phyloP scores from a whole-genome alignment of 2,113 vertebrate genomes.

The Saimiri boliviensis region DNA sequence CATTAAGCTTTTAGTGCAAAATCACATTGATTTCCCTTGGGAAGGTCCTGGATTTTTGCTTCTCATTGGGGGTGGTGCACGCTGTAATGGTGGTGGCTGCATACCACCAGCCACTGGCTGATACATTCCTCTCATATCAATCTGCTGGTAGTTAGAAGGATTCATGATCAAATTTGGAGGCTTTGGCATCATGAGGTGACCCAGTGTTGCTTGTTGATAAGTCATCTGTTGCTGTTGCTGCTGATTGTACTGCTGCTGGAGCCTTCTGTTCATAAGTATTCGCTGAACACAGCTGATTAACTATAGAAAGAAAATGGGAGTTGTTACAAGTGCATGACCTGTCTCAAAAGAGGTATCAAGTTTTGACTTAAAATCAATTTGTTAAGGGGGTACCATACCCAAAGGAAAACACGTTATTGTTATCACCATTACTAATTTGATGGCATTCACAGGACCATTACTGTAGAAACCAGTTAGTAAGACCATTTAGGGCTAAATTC shows the following conservation, averaged over 20 bases:
- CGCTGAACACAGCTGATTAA: constrained; percentile 97
- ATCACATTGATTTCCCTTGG: constrained; percentile 93
- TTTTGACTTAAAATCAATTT: constrained; percentile 85
- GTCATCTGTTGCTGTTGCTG: constrained; percentile 93
- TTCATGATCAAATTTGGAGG: constrained; percentile 87
- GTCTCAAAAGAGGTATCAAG: constrained; percentile 66
- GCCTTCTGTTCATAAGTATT: constrained; percentile 95
- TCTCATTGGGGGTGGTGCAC: constrained; percentile 89
- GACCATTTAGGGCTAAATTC: constrained; percentile 69
- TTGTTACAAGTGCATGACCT: constrained; percentile 36
- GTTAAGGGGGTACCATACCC: constrained; percentile 75
- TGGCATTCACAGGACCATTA: constrained; percentile 77
- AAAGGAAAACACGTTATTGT: constrained; percentile 77
- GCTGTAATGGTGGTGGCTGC: constrained; percentile 90
- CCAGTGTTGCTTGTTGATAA: constrained; percentile 90
- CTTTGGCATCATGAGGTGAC: constrained; percentile 90
- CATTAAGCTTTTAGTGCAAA: constrained; percentile 88
- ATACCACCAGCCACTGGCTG: constrained; percentile 89
- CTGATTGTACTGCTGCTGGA: constrained; percentile 93
- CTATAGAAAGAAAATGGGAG: constrained; percentile 84
- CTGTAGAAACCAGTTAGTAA: constrained; percentile 80
- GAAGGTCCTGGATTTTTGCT: constrained; percentile 96
- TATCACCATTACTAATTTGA: constrained; percentile 82
- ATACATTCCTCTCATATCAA: constrained; percentile 97
- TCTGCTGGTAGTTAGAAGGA: constrained; percentile 89